Evolutionary conservation across 2,113 vertebrate species (phyloP).

Genomic region (Sinocyclocheilus rhinocerous): DNA sequence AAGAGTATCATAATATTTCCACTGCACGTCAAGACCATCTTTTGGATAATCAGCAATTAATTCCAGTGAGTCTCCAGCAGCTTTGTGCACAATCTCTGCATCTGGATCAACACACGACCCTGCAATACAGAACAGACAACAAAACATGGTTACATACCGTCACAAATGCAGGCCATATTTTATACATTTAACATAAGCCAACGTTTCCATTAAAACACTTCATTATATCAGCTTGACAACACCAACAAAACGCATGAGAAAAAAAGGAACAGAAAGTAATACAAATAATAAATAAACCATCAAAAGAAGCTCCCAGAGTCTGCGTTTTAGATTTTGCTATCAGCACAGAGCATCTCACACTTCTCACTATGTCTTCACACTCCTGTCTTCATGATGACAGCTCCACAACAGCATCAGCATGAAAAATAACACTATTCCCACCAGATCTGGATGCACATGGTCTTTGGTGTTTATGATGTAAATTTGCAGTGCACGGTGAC

Average conservation of each 20-base stretch:
- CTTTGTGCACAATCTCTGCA: conserved; percentile 19
- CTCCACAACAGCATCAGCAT: neutral
- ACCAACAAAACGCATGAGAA: neutral
- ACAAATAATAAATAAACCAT: neutral
- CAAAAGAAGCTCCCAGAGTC: neutral
- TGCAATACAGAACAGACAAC: conserved; percentile 44
- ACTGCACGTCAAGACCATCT: accelerated
- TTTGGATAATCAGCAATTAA: neutral
- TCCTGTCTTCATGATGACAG: neutral
- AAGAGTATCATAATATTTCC: accelerated
- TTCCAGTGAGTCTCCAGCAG: conserved; percentile 59
- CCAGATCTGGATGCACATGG: neutral
- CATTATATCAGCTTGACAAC: neutral
- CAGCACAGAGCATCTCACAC: neutral
- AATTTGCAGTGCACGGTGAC: neutral
- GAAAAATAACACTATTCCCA: neutral
- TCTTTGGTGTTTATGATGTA: neutral
- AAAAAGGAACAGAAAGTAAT: neutral
- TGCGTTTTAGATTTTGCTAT: neutral
- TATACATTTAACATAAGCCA: neutral
- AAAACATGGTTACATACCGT: neutral
- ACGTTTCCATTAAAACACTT: too few relatives aligned
- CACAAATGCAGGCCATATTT: neutral
- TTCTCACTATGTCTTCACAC: neutral
- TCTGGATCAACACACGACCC: conserved; percentile 46